Evolutionary conservation across 1,140 invertebrate species (phyloP).

Genomic region (Zaprionus vittiger): DNA sequence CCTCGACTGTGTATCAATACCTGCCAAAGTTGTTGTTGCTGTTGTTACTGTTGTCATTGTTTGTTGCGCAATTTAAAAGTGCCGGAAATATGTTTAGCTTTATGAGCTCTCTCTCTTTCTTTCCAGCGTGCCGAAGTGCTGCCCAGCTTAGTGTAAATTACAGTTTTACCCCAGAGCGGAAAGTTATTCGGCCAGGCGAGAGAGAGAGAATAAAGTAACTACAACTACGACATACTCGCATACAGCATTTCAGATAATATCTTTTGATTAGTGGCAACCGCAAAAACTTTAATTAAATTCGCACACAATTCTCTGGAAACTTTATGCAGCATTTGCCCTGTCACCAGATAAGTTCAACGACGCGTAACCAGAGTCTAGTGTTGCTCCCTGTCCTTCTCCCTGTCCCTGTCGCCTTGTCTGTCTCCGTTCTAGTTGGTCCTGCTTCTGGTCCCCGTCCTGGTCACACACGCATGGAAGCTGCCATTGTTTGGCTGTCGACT

Average conservation of each 20-base stretch:
- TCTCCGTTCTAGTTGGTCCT: background rate
- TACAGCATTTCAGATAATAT: slow-evolving; percentile 71
- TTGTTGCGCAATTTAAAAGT: slow-evolving; percentile 72
- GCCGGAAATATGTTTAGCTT: slow-evolving; percentile 75
- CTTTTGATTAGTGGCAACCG: slow-evolving; percentile 81
- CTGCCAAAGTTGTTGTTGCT: background rate
- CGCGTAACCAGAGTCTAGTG: slow-evolving; percentile 39
- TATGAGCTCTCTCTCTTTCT: slow-evolving; percentile 39
- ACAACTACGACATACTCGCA: slow-evolving; percentile 24
- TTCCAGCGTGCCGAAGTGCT: background rate
- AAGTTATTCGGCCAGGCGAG: slow-evolving; percentile 16
- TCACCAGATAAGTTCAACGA: slow-evolving; percentile 76
- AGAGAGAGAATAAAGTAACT: slow-evolving; percentile 15
- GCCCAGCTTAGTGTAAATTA: slow-evolving; percentile 30
- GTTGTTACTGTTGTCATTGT: slow-evolving; percentile 30
- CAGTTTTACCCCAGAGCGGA: background rate
- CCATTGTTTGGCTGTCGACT: slow-evolving; percentile 53
- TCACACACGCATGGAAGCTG: slow-evolving; percentile 50
- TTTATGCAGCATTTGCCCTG: slow-evolving; percentile 77
- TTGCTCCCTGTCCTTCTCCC: background rate
- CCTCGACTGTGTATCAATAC: background rate
- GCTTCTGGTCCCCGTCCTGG: slow-evolving; percentile 1
- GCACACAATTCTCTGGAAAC: slow-evolving; percentile 69
- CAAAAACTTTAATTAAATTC: slow-evolving; percentile 82
- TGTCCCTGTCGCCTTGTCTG: background rate